Percentiles rank a stretch among this genome's conserved stretches.
Evolutionary conservation across 2,888 invertebrate species (phyloP).

Genomic region (Chironomus riparius): DNA sequence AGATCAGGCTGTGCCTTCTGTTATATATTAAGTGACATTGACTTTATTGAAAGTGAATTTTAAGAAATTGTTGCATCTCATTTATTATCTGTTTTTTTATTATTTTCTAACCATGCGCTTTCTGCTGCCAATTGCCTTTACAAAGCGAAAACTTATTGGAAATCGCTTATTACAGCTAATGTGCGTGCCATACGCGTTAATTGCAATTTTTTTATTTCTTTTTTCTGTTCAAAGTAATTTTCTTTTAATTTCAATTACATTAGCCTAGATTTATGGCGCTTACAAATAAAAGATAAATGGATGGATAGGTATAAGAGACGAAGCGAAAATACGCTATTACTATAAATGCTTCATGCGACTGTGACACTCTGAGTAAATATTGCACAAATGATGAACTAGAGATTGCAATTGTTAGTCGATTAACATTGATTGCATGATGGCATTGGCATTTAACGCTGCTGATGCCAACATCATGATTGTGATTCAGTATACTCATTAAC

Average conservation of each 20-base stretch:
- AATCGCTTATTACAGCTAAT: neutral
- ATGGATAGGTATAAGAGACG: no score
- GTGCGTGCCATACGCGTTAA: slow-evolving; percentile 3
- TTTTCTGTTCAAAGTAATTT: neutral
- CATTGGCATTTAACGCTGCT: neutral
- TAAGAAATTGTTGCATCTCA: neutral
- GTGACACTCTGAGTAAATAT: neutral
- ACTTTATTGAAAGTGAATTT: slow-evolving; percentile 24
- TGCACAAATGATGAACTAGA: slow-evolving; percentile 11
- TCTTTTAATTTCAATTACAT: slow-evolving; percentile 16
- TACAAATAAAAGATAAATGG: no score
- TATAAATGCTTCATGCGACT: neutral
- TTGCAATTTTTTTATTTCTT: slow-evolving; percentile 3
- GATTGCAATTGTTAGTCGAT: slow-evolving; percentile 3
- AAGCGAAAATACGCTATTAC: neutral
- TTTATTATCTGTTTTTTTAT: neutral
- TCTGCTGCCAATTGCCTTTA: no score
- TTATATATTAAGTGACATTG: slow-evolving; percentile 14
- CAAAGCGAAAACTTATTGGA: neutral
- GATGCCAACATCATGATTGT: slow-evolving; percentile 7
- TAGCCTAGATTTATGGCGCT: slow-evolving; percentile 20
- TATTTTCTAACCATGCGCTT: no score
- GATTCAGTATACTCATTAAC: neutral
- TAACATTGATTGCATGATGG: neutral
- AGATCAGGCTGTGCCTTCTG: neutral